Evolutionary conservation across 2,113 vertebrate species (phyloP).

Genomic region (Hymenochirus boettgeri): DNA sequence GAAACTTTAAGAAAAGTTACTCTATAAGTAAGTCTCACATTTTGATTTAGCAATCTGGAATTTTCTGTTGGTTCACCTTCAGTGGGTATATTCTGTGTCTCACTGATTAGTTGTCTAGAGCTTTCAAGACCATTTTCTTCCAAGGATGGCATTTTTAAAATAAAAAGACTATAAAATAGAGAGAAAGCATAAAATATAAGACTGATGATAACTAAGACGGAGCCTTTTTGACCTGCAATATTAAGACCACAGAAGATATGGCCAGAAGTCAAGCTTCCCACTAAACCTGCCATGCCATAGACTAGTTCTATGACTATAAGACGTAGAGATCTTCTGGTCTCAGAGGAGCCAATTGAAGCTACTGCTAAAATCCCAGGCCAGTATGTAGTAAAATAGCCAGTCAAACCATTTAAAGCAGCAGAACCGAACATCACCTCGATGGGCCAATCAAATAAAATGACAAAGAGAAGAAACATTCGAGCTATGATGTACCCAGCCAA

Average conservation of each 20-base stretch:
- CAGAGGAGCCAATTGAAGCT: slow-evolving; percentile 67
- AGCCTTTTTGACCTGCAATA: slow-evolving; percentile 59
- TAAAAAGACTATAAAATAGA: slow-evolving; percentile 63
- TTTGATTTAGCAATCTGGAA: slow-evolving; percentile 42
- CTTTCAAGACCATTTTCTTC: background rate
- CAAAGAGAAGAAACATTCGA: slow-evolving; percentile 67
- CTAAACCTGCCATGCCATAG: slow-evolving; percentile 75
- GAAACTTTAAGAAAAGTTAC: background rate
- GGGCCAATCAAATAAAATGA: slow-evolving; percentile 68
- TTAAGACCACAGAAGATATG: slow-evolving; percentile 72
- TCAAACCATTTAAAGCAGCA: slow-evolving; percentile 70
- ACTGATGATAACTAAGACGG: slow-evolving; percentile 67
- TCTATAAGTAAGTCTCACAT: slow-evolving; percentile 6
- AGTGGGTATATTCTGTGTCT: background rate
- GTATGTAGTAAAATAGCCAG: slow-evolving; percentile 72
- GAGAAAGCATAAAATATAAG: slow-evolving; percentile 66
- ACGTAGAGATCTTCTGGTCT: slow-evolving; percentile 64
- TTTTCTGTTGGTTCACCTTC: slow-evolving; percentile 12
- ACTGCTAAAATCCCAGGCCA: slow-evolving; percentile 84
- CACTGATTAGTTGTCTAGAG: background rate
- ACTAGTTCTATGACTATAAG: slow-evolving; percentile 78
- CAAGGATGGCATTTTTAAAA: slow-evolving; percentile 56
- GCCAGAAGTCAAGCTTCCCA: slow-evolving; percentile 83
- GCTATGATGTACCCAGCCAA: slow-evolving; percentile 77
- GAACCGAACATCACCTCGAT: slow-evolving; percentile 75